Percentiles rank a stretch among this genome's conserved stretches.
phyloP scores from a whole-genome alignment of 2,888 invertebrate genomes.

The Eupithecia vulgata region DNA sequence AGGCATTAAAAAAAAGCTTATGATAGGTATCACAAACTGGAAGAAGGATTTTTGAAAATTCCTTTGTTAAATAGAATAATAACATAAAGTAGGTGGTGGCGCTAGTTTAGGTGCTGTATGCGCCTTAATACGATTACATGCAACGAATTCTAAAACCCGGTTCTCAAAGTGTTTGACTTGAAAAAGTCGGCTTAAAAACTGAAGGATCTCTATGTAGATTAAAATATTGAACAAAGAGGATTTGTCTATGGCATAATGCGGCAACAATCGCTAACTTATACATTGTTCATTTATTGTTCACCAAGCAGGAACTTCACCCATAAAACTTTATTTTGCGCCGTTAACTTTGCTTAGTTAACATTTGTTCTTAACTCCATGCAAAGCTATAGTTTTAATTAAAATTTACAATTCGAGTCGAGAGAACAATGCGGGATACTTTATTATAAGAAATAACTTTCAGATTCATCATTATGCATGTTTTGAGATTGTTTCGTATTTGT shows the following conservation, averaged over 20 bases:
- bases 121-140: not conserved
- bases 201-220: not conserved
- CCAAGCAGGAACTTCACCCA: conserved; percentile 62
- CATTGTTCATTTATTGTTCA: conserved; percentile 65
- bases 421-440: conserved; percentile 31
- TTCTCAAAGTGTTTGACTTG: not conserved
- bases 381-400: conserved; percentile 59
- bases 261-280: conserved; percentile 58
- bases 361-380: conserved; percentile 53
- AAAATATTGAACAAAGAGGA: conserved; percentile 16
- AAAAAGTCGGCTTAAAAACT: not conserved
- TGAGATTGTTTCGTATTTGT: conserved; percentile 37
- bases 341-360: conserved; percentile 57
- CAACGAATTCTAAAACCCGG: not conserved
- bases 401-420: conserved; percentile 41
- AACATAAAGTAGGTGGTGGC: no score
- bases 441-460: conserved; percentile 29
- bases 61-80: no score
- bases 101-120: no score
- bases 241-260: conserved; percentile 46
- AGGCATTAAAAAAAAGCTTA: no score
- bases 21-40: no score
- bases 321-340: conserved; percentile 66
- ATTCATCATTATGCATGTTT: conserved; percentile 21
- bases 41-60: no score